Percentiles rank a stretch among this genome's conserved stretches.
Conservation (phyloP, 2,113 vertebrate genomes). For the Neoarius graeffei region DNA sequence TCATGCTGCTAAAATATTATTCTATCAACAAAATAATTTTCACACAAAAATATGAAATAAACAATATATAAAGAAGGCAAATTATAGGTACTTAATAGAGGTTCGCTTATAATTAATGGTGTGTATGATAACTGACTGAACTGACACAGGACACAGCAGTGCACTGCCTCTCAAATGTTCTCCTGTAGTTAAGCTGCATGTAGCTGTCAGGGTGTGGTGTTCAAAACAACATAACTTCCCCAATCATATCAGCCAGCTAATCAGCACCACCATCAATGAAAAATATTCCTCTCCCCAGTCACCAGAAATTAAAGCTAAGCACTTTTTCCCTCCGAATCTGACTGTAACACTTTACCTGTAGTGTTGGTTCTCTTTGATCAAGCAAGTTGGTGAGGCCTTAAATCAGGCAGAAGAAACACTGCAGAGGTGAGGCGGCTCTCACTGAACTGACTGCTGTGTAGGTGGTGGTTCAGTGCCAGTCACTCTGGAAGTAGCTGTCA, state of each 20-base stretch:
- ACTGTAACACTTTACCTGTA: constrained; percentile 50
- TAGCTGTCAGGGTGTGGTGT: constrained; percentile 4
- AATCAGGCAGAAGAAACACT: constrained; percentile 48
- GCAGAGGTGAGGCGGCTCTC: constrained; percentile 50
- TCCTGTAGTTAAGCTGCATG: constrained; percentile 20
- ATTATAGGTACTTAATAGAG: neutral
- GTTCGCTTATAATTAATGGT: neutral
- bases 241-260: constrained; percentile 56
- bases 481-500: constrained; percentile 44
- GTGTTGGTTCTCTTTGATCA: constrained; percentile 62
- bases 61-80: neutral
- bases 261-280: constrained; percentile 52
- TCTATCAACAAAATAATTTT: neutral
- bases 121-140: constrained; percentile 21
- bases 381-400: constrained; percentile 56
- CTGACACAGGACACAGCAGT: constrained; percentile 14
- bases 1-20: neutral
- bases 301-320: constrained; percentile 37
- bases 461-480: constrained; percentile 51
- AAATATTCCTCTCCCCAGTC: constrained; percentile 40
- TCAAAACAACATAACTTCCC: constrained; percentile 46
- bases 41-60: neutral
- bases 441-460: constrained; percentile 38
- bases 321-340: constrained; percentile 2
- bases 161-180: constrained; percentile 5